Base-by-base conservation (phyloP, 2,797 vertebrate species). In the Lutjanus campechanus region DNA sequence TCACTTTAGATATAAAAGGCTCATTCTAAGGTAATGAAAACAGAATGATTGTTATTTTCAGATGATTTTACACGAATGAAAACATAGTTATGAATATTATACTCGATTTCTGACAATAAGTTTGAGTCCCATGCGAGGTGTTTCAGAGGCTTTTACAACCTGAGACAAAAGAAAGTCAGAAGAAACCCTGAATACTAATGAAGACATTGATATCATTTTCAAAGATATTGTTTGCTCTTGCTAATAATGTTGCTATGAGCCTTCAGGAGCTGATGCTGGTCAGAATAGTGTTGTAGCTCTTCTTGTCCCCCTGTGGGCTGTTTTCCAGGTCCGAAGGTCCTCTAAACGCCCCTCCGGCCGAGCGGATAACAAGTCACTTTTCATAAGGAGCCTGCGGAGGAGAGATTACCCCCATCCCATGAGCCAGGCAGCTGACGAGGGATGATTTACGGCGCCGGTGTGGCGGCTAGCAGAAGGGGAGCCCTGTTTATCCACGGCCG, bases 381-480 rank as follows among this genome's bases (percentile, higher is more conserved):
- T 85, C 63, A 85, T 79, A 54, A 85, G 70, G 47, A 70, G 63
- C 78, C 77, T 0, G 83, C 85, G 72, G 62, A 89, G 74, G 82
- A 86, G 78, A 83, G 83, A 91, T 90, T 69, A 75, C 83, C 74
- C 74, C 59, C 61, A 55, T 87, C 89, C 88, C 71, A 61, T 47
- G 86, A 89, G 85, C 85, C 76, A 77, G 88, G 73, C 87, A 80
- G 79, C 85, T 67, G 86, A 86, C 55, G 64, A 46, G 81, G 83
- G 85, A 83, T 91, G 92, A 93, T 94, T 92, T 91, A 93, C 81
- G 46, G 89, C 22, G 2, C 62, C 17, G 75, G 85, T 85, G 89
- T 43, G 54, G 79, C 9, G 17, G 63, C 74, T 20, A 83, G 69
- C 75, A n/a, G 76, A 61, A 60, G 68, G 71, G 51, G 82, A 85